Evolutionary conservation across 2,888 invertebrate genomes (phyloP).

Genomic region (Nowickia ferox): DNA sequence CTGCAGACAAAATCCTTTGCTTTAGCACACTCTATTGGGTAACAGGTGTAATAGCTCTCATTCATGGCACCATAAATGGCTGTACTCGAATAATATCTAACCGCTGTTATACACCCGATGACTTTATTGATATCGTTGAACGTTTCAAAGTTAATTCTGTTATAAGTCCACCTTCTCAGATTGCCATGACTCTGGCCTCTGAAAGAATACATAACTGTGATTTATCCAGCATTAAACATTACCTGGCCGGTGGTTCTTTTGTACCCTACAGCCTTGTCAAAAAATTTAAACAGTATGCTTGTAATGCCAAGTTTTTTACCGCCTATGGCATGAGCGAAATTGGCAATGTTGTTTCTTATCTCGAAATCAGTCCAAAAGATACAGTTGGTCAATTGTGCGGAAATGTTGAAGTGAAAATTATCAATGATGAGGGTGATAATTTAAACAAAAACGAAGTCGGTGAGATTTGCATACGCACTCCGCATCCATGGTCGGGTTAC

Average conservation of each 20-base stretch:
- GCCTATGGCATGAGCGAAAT: constrained; percentile 75
- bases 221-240: constrained; percentile 69
- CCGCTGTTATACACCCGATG: constrained; percentile 66
- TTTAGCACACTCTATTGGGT: constrained; percentile 76
- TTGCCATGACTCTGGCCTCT: constrained; percentile 71
- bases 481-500: constrained; percentile 78
- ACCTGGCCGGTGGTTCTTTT: constrained; percentile 70
- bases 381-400: constrained; percentile 65
- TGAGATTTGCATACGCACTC: constrained; percentile 77
- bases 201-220: constrained; percentile 65
- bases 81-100: constrained; percentile 74
- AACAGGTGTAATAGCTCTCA: constrained; percentile 69
- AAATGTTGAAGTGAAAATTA: constrained; percentile 72
- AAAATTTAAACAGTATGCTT: constrained; percentile 63
- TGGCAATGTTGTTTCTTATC: constrained; percentile 38
- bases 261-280: constrained; percentile 69
- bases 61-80: constrained; percentile 66
- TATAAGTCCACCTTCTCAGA: constrained; percentile 73
- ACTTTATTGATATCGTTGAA: constrained; percentile 72
- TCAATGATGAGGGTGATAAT: constrained; percentile 58
- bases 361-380: constrained; percentile 48
- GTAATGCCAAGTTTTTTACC: constrained; percentile 61
- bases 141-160: constrained; percentile 68
- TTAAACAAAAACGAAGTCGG: constrained; percentile 75
- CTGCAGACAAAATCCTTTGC: constrained; percentile 67